Base-by-base conservation (phyloP, 2,797 vertebrate species). In the Macrochelys suwanniensis region DNA sequence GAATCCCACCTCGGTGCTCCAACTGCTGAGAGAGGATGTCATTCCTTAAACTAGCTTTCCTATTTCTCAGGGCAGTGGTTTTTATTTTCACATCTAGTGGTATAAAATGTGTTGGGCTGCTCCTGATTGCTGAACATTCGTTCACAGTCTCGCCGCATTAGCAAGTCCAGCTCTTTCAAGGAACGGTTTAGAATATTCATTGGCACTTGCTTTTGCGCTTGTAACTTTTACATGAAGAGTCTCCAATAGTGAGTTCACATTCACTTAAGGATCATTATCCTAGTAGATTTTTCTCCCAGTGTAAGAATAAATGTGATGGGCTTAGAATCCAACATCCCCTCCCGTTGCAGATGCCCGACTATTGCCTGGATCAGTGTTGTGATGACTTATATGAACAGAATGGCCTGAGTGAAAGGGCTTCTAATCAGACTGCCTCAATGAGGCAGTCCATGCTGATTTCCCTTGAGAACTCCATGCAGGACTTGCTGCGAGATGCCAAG, bases 301-400 rank as follows among this genome's bases (percentile, higher is more conserved):
- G 11, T 76, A 47, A 76, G n/a, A 47, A 47, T 31, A 13, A 47
- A 77, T 31, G 26, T 77, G 28, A 49, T 49, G 45, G 74, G 45
- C 25, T 49, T 77, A 49, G 26, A 19, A 0, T 1, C 2, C 37
- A 49, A 6, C 11, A 3, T 1, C 0, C 1, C 1, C 42, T 77
- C 93, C 79, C 79, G 80, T 61, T 93, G 51, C 84, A 99, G 99
- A 95, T 98, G 81, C 98, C 98, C 28, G 96, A 97, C 78, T 98
- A 98, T 53, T 98, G 98, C 98, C 93, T 97, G 6, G 61, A 89
- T 84, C 90, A 95, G 23, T 88, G 92, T 65, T 71, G 87, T 21
- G 80, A 91, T 3, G 59, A 50, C 57, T 80, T 89, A 42, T 65
- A 80, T 0, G 91, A 97, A 16, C 96, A 97, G 37, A 37, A 26